Evolutionary conservation across 2,113 vertebrate genomes (phyloP).

Genomic region (Petaurus breviceps): DNA sequence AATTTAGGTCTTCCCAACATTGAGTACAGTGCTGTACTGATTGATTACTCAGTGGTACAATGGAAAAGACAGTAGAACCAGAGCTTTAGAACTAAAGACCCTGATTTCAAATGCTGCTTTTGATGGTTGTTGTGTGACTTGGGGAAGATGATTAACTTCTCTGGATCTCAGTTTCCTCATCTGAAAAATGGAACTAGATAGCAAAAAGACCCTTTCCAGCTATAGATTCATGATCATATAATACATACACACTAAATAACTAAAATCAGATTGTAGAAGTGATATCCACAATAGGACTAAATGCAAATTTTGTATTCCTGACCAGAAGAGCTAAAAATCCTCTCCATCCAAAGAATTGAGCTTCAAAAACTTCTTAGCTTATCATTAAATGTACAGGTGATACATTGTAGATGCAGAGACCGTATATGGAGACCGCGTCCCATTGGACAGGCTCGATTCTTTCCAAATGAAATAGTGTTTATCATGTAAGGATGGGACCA

Average conservation of each 20-base stretch:
- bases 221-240: neutral
- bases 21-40: neutral
- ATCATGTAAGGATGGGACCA: neutral
- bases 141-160: neutral
- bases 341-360: conserved; percentile 28
- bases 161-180: neutral
- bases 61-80: neutral
- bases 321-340: conserved; percentile 20
- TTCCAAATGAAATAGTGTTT: neutral
- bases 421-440: neutral
- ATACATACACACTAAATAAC: neutral
- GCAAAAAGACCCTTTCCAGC: neutral
- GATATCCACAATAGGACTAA: neutral
- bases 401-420: neutral
- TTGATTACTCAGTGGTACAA: neutral
- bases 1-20: neutral
- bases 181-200: neutral
- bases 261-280: neutral
- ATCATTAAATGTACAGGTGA: neutral
- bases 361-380: conserved; percentile 10
- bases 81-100: neutral
- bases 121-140: neutral
- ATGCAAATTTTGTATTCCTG: conserved; percentile 9
- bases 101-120: neutral
- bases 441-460: conserved; percentile 32